phyloP scores from a whole-genome alignment of 2,888 invertebrate genomes.

The Trichogramma dendrolimi region DNA sequence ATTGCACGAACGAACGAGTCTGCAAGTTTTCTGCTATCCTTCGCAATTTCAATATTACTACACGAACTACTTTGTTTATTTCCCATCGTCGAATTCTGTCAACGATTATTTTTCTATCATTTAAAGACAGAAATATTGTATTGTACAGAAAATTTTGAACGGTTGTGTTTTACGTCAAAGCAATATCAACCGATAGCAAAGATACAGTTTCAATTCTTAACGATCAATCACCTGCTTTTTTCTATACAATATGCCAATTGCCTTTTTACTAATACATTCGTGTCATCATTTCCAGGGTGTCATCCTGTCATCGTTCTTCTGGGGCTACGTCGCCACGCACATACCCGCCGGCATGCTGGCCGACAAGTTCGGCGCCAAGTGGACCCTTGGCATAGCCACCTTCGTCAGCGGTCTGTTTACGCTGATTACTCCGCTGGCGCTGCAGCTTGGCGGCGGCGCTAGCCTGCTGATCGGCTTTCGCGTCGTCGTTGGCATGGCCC shows the following conservation, averaged over 20 bases:
- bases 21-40: no score
- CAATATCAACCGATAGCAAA: neutral
- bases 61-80: no score
- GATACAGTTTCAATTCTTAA: no score
- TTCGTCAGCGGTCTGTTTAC: constrained; percentile 79
- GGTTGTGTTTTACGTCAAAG: no score
- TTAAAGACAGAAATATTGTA: no score
- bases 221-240: neutral
- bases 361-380: constrained; percentile 80
- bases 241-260: neutral
- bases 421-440: constrained; percentile 71
- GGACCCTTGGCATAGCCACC: constrained; percentile 76
- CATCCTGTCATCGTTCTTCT: constrained; percentile 78
- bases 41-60: no score
- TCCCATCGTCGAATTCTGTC: no score
- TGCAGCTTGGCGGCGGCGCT: constrained; percentile 61
- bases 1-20: no score
- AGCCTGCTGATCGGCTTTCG: constrained; percentile 69
- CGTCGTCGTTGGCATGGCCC: constrained; percentile 76
- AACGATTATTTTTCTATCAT: no score
- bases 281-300: constrained; percentile 59
- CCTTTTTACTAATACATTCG: neutral
- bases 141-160: no score
- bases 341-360: constrained; percentile 78
- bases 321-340: constrained; percentile 79